Evolutionary conservation across 2,888 invertebrate species (phyloP), one percentile per base, ranked within the genome.

Genomic region (Dryobotodes eremita): DNA sequence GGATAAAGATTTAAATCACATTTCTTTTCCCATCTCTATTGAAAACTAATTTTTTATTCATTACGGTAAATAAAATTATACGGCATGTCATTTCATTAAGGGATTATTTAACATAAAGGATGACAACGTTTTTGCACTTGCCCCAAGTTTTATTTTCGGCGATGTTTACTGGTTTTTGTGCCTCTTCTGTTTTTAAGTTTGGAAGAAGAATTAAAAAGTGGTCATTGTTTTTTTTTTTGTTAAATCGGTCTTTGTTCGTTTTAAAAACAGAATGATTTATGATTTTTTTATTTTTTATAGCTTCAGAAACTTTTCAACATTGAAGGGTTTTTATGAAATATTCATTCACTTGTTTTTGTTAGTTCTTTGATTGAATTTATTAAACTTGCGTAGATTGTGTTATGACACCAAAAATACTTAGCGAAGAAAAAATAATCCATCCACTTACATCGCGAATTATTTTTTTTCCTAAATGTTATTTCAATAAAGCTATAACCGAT

Each of bases 41-140:
- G 78, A 46, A 68, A 73, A 71, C 91, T 92, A 90, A 92, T 93
- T 92, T 90, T 91, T 92, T 91, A 93, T 93, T 93, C 92, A 93
- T 93, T 89, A 88, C 85, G 80, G 90, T 89, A 90, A 92, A 93
- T 92, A 92, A 92, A 93, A 92, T 92, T 93, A 92, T 92, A 86
- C 91, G 85, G 86, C 90, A 89, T 86, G 91, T 90, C 90, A 90
- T 92, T 92, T 92, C 90, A 92, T 92, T 91, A 91, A n/a, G 59
- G 81, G 77, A 90, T 93, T n/a, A n/a, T n/a, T n/a, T 91, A 89
- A 85, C 91, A 90, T 91, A 91, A 89, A 86, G 86, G 84, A 85
- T 90, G 86, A 89, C 86, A 83, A 72, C 65, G 78, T 79, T 85
- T 88, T 86, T 82, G 77, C 80, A 78, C 55, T 72, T 26, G 53